Evolutionary conservation across 2,888 invertebrate genomes (phyloP), one percentile per base, ranked within the genome.

Genomic region (Phaedon cochleariae): DNA sequence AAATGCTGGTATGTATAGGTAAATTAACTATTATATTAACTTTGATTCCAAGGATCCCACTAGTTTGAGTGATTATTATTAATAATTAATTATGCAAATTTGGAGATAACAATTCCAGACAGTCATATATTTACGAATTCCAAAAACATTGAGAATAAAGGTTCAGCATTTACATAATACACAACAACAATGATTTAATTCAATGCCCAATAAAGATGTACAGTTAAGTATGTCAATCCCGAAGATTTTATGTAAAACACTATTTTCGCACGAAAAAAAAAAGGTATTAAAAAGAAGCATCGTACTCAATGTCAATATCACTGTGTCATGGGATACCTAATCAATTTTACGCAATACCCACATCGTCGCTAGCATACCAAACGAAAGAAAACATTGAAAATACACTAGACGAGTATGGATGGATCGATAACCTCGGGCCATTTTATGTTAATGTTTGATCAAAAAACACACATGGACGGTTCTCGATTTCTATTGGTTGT

Each of bases 271-370:
- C 41, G 20, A 55, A 48, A 26, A 59, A 21, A n/a, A 37, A 31
- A 60, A 62, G 55, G n/a, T n/a, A n/a, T n/a, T n/a, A n/a, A 64
- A 64, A 59, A 64, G 53, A 49, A 59, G 26, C 48, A 22, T 57
- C 10, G 18, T 48, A 54, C 57, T 57, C 71, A 70, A 53, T 66
- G 71, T 59, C 71, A 71, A 62, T 68, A 65, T 55, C 64, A 66
- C 51, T 59, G 46, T 62, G 71, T 70, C 73, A 68, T 18, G 49
- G 29, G 21, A 51, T 21, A 37, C n/a, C 18, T 51, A 37, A 15
- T 26, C n/a, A 58, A 41, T 22, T 34, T 34, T 65, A 31, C 60
- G 52, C 45, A 60, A 65, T 58, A 34, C 57, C 58, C 54, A 52
- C 61, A 37, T 21, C 26, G 31, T 31, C 20, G 10, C 29, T 20